Evolutionary conservation across 2,113 vertebrate genomes (phyloP), one percentile per base, ranked within the genome.

Genomic region (Gopherus evgoodei): DNA sequence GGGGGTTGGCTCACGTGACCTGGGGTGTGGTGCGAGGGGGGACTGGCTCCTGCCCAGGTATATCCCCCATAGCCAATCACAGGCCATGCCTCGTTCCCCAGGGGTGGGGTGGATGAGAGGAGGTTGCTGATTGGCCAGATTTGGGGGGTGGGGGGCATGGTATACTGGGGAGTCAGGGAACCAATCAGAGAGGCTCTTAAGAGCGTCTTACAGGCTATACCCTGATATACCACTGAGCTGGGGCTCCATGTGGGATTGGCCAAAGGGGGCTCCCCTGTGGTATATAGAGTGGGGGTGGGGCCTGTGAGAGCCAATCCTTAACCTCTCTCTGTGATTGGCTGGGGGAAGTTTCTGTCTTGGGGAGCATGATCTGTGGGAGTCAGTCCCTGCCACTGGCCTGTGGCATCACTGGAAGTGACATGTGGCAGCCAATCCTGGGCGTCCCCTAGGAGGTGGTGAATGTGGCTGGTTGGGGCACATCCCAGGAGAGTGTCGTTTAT

Each of bases 201-300:
- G 8, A 54, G 21, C 1, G 19, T 22, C 17, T 4, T 69, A 2
- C 17, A 21, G 35, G 8, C 2, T 38, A 9, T 10, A 10, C 65
- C 35, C 65, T 38, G 65, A 10, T 38, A 22, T 69, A 8, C 13
- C 59, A 16, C 29, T 62, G 11, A 27, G 17, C 6, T 35, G 16
- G 31, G 5, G 65, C 35, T 27, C 56, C 24, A 27, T 11, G 5
- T 3, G 59, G 59, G 59, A 12, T 29, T 29, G 25, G 56, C 56
- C 24, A 56, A 25, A 24, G 54, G 54, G 24, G 24, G 9, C 9
- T 5, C 5, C 27, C 27, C 57, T 29, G 25, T 29, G 5, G 12
- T 59, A 5, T 6, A 29, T 6, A 14, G 57, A 6, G 27, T 29
- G 12, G 27, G 57, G 27, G 6, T 5, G 35, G 16, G 57, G 27